Conservation (phyloP, 2,113 vertebrate species). For the Sarotherodon lohbergeri region DNA sequence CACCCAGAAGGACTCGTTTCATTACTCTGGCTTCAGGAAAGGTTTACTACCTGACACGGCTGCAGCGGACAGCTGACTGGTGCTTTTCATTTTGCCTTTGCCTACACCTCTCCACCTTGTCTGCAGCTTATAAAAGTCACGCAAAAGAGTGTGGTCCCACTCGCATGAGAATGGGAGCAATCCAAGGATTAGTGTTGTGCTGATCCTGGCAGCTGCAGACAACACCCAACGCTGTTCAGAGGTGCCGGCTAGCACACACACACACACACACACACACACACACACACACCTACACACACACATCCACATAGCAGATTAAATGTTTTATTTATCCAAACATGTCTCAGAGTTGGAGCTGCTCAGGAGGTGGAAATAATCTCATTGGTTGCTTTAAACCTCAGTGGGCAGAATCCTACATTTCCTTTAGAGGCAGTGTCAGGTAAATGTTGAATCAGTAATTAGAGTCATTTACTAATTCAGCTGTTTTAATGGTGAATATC, state of each 20-base stretch:
- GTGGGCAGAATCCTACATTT: neutral
- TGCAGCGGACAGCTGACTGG: constrained; percentile 42
- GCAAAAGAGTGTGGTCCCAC: constrained; percentile 10
- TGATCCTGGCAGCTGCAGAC: constrained; percentile 37
- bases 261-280: neutral
- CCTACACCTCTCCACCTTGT: constrained; percentile 27
- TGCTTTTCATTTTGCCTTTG: constrained; percentile 39
- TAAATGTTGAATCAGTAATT: neutral
- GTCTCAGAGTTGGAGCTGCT: constrained; percentile 18
- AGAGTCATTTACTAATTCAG: neutral
- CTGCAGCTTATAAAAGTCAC: constrained; percentile 27
- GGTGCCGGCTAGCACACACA: neutral
- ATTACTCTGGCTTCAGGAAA: constrained; percentile 48
- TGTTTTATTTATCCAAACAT: constrained; percentile 45
- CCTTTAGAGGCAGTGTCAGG: neutral
- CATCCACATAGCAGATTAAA: constrained; percentile 29
- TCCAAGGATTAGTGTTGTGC: constrained; percentile 48
- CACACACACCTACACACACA: neutral
- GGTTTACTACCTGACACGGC: constrained; percentile 21
- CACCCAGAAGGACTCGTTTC: constrained; percentile 44
- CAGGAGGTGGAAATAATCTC: constrained; percentile 13
- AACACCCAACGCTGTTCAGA: constrained; percentile 18
- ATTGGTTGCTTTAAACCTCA: neutral
- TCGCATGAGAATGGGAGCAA: constrained; percentile 41
- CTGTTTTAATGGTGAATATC: neutral